Evolutionary conservation across 2,113 vertebrate genomes (phyloP), one percentile per base, ranked within the genome.

Genomic region (Mobula birostris): DNA sequence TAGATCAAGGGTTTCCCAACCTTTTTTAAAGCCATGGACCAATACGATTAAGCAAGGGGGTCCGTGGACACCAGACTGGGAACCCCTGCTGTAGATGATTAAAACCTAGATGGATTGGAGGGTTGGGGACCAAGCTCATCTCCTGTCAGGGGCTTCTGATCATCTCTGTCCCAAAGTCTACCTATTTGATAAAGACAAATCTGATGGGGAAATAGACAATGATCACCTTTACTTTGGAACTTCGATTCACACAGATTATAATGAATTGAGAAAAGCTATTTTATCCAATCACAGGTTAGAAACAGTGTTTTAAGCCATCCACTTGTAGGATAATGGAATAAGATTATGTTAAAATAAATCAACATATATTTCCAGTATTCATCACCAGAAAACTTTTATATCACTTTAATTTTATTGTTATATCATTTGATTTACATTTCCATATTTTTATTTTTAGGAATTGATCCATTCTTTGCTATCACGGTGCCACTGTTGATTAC

Each of bases 391-490:
- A 79, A 2, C 36, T 56, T 93, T 29, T 27, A 56, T 74, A 74
- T 76, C 17, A 56, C 66, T 40, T 93, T 56, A 27, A 40, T 17
- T 93, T 74, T 92, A 27, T 70, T 36, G 21, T 74, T 32, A 74
- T 29, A 5, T 74, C 27, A 12, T 48, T 74, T 36, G 72, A 56
- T 93, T 74, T 93, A 74, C 8, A 21, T 93, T 48, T 72, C 83
- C 83, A 58, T 56, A 11, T 87, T 27, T 74, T 66, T 82, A 32
- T 24, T 72, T 48, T 94, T 94, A 98, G 97, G 97, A 63, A 95
- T 97, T 94, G 97, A 97, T 95, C 94, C 96, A 85, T 95, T 96
- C 94, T 94, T 95, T 11, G 95, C 96, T 61, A 27, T 97, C 94
- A 94, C 95, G 48, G 83, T 97, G 36, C 95, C 96, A 70, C 3